Conservation (phyloP, 2,113 vertebrate genomes). For the Tachycineta bicolor region DNA sequence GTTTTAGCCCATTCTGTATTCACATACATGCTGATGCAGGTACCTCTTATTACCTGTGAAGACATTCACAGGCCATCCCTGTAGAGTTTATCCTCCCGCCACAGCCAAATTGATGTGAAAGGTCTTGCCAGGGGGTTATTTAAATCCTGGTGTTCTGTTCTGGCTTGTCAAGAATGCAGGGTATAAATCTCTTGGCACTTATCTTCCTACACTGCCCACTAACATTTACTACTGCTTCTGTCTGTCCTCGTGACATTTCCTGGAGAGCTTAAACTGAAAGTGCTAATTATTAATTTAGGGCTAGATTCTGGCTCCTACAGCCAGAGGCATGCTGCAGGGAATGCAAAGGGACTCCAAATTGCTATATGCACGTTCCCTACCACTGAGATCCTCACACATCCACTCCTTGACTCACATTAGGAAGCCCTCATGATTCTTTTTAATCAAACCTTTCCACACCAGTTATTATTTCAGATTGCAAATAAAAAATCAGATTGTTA, state of each 20-base stretch:
- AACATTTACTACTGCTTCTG: conserved; percentile 25
- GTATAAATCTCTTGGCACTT: conserved; percentile 46
- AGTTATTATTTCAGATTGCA: not conserved
- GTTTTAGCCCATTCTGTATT: not conserved
- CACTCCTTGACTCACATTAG: not conserved
- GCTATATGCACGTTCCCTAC: not conserved
- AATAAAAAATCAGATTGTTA: not conserved
- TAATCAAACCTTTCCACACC: not conserved
- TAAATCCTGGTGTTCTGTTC: conserved; percentile 37
- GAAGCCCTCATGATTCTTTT: not conserved
- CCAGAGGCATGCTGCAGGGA: conserved; percentile 68
- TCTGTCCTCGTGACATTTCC: conserved; percentile 52
- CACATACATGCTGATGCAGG: not conserved
- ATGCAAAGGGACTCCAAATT: conserved; percentile 44
- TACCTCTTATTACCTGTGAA: conserved; percentile 23
- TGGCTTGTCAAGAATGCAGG: conserved; percentile 41
- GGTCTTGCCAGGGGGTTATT: conserved; percentile 52
- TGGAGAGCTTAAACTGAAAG: conserved; percentile 27
- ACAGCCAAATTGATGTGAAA: conserved; percentile 50
- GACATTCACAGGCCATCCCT: not conserved
- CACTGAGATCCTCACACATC: not conserved
- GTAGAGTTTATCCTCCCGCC: conserved; percentile 37
- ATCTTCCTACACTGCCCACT: conserved; percentile 36
- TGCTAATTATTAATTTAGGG: conserved; percentile 71
- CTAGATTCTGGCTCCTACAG: conserved; percentile 58